Conservation (phyloP, 2,888 invertebrate species). For the Sinopyrophorus schimmeli region DNA sequence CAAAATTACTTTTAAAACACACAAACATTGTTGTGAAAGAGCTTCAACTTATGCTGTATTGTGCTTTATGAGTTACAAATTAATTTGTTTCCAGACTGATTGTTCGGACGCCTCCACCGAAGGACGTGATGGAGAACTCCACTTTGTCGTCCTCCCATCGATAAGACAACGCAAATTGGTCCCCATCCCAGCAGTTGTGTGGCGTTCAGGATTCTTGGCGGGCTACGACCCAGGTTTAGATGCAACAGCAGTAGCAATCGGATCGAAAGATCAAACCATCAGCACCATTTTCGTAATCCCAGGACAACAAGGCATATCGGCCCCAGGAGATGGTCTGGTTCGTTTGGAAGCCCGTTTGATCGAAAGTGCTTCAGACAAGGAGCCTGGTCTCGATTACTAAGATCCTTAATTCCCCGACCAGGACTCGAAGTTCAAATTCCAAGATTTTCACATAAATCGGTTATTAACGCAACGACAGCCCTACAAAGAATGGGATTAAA, state of each 20-base stretch:
- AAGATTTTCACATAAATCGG: slow-evolving; percentile 79
- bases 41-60: too few species aligned
- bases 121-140: slow-evolving; percentile 83
- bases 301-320: slow-evolving; percentile 80
- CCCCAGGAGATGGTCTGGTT: slow-evolving; percentile 77
- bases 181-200: slow-evolving; percentile 82
- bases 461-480: slow-evolving; percentile 78
- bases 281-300: slow-evolving; percentile 84
- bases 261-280: slow-evolving; percentile 69
- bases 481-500: slow-evolving; percentile 80
- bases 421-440: slow-evolving; percentile 84
- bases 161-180: slow-evolving; percentile 78
- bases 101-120: slow-evolving; percentile 73
- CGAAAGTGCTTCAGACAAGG: slow-evolving; percentile 68
- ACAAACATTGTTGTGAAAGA: too few species aligned
- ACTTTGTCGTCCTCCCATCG: slow-evolving; percentile 81
- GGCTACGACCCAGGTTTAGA: slow-evolving; percentile 85
- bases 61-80: too few species aligned
- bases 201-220: slow-evolving; percentile 74
- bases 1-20: too few species aligned
- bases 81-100: slow-evolving; percentile 68
- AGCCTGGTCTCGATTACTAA: slow-evolving; percentile 73
- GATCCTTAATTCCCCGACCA: slow-evolving; percentile 73
- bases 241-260: slow-evolving; percentile 80
- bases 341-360: slow-evolving; percentile 72